phyloP scores from a whole-genome alignment of 2,113 vertebrate genomes.

The Daboia siamensis region DNA sequence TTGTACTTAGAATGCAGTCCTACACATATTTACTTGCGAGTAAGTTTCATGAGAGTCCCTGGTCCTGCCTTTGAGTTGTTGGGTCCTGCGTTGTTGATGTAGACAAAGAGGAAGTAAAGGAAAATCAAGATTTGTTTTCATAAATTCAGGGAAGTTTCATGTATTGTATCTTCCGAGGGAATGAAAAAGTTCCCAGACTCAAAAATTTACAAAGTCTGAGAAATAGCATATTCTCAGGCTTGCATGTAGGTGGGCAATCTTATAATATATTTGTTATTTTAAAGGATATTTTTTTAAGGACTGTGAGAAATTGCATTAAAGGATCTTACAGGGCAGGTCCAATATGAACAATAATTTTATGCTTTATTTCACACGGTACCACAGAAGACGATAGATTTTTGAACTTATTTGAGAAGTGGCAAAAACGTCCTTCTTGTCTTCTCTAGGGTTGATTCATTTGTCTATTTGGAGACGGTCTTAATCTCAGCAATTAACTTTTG shows the following conservation, averaged over 20 bases:
- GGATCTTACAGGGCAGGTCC: conserved; percentile 65
- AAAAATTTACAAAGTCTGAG: conserved; percentile 65
- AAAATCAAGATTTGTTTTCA: conserved; percentile 60
- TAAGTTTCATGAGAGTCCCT: background rate
- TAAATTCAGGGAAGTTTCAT: conserved; percentile 55
- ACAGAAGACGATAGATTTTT: conserved; percentile 60
- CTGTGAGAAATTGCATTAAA: conserved; percentile 66
- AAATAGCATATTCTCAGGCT: conserved; percentile 72
- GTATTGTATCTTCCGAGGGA: conserved; percentile 63
- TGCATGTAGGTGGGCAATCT: conserved; percentile 67
- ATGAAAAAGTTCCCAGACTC: conserved; percentile 59
- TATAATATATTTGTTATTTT: conserved; percentile 68
- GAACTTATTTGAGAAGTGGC: conserved; percentile 40
- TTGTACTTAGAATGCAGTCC: background rate
- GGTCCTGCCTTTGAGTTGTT: background rate
- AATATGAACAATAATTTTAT: conserved; percentile 35
- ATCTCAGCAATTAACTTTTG: background rate
- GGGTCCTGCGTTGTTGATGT: background rate
- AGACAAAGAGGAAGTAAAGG: background rate
- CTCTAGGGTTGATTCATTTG: background rate
- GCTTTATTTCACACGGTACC: conserved; percentile 45
- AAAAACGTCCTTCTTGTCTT: background rate
- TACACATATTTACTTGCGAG: background rate
- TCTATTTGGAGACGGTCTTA: conserved; percentile 51
- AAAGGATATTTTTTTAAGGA: conserved; percentile 68